Base-by-base conservation (phyloP, 1,140 invertebrate genomes). In the Papilio polytes region DNA sequence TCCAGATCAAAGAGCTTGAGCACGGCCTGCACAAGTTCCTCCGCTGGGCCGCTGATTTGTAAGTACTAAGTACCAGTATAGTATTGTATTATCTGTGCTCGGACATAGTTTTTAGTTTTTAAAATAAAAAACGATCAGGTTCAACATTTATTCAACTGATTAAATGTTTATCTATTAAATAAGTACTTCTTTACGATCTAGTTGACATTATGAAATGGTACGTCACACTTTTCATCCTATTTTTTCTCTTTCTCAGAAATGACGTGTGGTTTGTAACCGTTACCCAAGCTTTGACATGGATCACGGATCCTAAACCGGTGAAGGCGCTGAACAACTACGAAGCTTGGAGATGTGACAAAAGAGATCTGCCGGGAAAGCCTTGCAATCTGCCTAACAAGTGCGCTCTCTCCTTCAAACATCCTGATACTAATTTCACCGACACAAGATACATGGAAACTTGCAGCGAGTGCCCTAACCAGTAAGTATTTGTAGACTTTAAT, bases 191-290 rank as follows among this genome's bases (percentile, higher is more conserved):
- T 48, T 48, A 10, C 46, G 46, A 48, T 12, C 46, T 13, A 48
- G 46, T 48, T 48, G 13, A 48, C 9, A 48, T 12, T 48, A 48
- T 48, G 8, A 48, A 48, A 13, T 48, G 46, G 9, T 48, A 48
- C 2, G 3, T 36, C 4, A 36, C 31, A 36, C 4, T 36, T 36
- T 36, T 36, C 31, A 36, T 10, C 9, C 46, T 15, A 13, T 0
- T 1, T 3, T 18, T 82, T 82, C 81, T 86, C 80, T 84, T 78
- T 95, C 91, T 9, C 92, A 98, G 98, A 85, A 96, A 97, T 81
- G 98, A 99, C 88, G 98, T 99, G 8, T 98, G 98, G 95, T 98
- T 98, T 87, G 97, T 99, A 8, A 99, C 98, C 1, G 96, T 97
- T n/a, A 98, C 98, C 0, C 98, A 99, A 95, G 97, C 98, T 31